Percentiles rank a stretch among this genome's conserved stretches.
Conservation (phyloP, 2,113 vertebrate species). For the Vulpes vulpes region DNA sequence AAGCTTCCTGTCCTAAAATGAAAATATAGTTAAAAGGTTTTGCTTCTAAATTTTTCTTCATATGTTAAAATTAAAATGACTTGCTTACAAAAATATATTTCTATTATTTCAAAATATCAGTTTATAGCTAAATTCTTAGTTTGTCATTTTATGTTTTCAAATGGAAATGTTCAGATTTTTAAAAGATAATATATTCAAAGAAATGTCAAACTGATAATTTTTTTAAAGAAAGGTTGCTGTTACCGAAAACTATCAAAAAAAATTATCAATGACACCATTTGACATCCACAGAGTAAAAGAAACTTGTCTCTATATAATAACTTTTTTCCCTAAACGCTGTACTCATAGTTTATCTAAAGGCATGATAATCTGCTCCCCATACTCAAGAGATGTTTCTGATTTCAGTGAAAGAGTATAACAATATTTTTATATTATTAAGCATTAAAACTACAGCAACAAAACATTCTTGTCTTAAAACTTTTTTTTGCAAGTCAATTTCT, state of each 20-base stretch:
- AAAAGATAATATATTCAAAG: slow-evolving; percentile 3
- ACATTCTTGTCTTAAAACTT: slow-evolving; percentile 19
- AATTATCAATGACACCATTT: background rate
- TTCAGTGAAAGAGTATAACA: background rate
- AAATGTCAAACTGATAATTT: background rate
- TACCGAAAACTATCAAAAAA: background rate
- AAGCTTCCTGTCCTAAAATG: background rate
- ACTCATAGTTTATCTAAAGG: background rate
- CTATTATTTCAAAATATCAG: background rate
- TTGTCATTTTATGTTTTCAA: background rate
- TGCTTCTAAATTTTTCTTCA: background rate
- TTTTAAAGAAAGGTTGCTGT: background rate
- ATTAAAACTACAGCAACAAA: slow-evolving; percentile 38
- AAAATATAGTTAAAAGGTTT: background rate
- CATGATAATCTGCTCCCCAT: background rate
- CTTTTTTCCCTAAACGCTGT: background rate
- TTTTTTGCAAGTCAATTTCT: slow-evolving; percentile 24
- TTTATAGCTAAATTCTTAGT: background rate
- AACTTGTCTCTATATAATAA: background rate
- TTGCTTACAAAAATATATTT: background rate
- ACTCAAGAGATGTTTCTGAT: background rate
- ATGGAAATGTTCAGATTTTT: slow-evolving; percentile 33
- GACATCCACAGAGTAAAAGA: background rate
- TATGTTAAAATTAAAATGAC: background rate
- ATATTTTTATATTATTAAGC: background rate